phyloP scores from a whole-genome alignment of 2,113 vertebrate species.

The Antechinus flavipes region DNA sequence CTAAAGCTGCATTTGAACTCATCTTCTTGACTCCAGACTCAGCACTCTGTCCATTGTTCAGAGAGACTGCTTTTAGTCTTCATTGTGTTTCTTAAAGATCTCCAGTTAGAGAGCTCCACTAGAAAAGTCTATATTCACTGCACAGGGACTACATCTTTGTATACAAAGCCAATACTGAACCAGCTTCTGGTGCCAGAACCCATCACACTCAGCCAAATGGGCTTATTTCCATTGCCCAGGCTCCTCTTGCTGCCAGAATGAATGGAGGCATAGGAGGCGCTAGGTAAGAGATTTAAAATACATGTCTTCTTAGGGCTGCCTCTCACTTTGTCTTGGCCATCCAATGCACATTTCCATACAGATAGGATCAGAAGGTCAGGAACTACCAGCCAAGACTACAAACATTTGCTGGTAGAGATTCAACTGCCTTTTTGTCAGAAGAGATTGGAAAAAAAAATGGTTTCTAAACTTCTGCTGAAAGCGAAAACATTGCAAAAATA shows the following conservation, averaged over 20 bases:
- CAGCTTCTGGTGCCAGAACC: background rate
- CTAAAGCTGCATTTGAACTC: background rate
- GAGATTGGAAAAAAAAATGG: background rate
- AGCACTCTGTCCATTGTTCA: background rate
- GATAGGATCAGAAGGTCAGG: background rate
- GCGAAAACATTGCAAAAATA: background rate
- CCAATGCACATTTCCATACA: slow-evolving; percentile 3
- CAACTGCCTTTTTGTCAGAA: background rate
- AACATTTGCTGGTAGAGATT: background rate
- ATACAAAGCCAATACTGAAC: background rate
- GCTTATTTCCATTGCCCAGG: background rate
- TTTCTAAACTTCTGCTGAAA: background rate
- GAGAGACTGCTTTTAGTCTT: background rate
- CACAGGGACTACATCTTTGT: background rate
- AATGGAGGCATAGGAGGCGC: background rate
- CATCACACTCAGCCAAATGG: background rate
- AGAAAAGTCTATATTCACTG: background rate
- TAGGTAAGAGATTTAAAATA: background rate
- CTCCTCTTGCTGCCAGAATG: background rate
- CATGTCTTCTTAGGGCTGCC: background rate
- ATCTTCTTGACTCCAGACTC: background rate
- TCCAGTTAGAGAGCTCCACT: background rate
- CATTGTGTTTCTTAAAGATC: background rate
- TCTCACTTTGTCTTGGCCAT: background rate
- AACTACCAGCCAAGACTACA: background rate